Evolutionary conservation across 2,797 vertebrate species (phyloP).

Genomic region (Orientallactaga sibirica): DNA sequence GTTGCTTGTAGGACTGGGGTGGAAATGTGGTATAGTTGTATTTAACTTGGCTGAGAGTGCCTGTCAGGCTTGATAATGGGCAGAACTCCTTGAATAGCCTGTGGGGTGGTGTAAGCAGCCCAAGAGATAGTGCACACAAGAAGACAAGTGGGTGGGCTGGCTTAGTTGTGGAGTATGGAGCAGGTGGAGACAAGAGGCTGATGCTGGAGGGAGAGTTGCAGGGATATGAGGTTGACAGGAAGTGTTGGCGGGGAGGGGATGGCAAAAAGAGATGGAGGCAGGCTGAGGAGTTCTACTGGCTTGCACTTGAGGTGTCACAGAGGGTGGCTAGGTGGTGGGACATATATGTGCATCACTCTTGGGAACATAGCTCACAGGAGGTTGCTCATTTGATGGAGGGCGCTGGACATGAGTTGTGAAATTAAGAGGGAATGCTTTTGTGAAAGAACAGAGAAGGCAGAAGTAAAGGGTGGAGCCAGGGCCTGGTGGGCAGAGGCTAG

Average conservation of each 20-base stretch:
- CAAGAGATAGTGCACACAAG: not conserved
- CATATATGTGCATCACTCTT: not conserved
- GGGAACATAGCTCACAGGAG: not conserved
- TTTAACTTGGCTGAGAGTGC: not conserved
- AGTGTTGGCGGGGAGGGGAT: not conserved
- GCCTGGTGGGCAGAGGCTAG: not conserved
- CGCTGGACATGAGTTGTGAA: not conserved
- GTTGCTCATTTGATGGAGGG: not conserved
- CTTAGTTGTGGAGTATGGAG: not conserved
- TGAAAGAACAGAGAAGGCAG: not conserved
- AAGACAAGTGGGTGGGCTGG: not conserved
- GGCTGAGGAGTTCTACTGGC: not conserved
- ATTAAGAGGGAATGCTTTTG: not conserved
- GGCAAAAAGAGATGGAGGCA: not conserved
- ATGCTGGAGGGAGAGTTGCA: not conserved
- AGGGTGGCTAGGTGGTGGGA: not conserved
- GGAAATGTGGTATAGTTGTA: not conserved
- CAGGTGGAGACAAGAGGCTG: not conserved
- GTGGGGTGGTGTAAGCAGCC: not conserved
- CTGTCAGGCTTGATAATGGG: not conserved
- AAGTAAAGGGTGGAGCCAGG: not conserved
- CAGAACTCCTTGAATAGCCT: not conserved
- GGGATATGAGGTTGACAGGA: not conserved
- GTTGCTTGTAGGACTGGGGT: not conserved
- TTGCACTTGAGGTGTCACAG: not conserved